Evolutionary conservation across 2,797 vertebrate species (phyloP).

Genomic region (Sciaenops ocellatus): DNA sequence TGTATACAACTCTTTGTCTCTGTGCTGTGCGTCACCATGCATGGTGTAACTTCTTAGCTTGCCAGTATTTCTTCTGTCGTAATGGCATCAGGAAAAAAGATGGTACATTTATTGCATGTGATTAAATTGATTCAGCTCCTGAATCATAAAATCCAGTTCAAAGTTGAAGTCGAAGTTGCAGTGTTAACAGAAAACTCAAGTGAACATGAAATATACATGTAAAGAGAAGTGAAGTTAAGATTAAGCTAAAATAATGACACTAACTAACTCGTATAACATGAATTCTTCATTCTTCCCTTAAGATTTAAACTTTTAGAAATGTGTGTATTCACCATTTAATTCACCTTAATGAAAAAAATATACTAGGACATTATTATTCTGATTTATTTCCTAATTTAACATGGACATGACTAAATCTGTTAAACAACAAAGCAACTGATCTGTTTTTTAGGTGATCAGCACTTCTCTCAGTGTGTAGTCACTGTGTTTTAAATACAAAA

Average conservation of each 20-base stretch:
- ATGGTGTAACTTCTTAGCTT: neutral
- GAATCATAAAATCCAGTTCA: constrained; percentile 13
- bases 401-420: neutral
- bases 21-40: constrained; percentile 3
- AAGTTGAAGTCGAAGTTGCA: constrained; percentile 12
- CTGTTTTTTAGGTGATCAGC: neutral
- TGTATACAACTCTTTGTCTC: constrained; percentile 13
- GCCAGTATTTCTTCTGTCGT: constrained; percentile 10
- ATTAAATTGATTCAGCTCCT: constrained; percentile 32
- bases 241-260: neutral
- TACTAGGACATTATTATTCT: neutral
- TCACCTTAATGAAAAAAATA: neutral
- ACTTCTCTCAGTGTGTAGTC: neutral
- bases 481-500: neutral
- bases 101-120: constrained; percentile 32
- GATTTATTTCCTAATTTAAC: neutral
- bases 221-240: neutral
- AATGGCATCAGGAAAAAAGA: constrained; percentile 20
- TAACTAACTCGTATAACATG: neutral
- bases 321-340: neutral
- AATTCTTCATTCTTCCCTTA: neutral
- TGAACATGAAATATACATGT: neutral
- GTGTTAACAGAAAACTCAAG: constrained; percentile 2
- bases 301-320: neutral
- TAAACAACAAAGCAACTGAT: neutral